Evolutionary conservation across 23 tunicate species (phyloP), one percentile per base, ranked within the genome.

Genomic region (Halocynthia aurantium): DNA sequence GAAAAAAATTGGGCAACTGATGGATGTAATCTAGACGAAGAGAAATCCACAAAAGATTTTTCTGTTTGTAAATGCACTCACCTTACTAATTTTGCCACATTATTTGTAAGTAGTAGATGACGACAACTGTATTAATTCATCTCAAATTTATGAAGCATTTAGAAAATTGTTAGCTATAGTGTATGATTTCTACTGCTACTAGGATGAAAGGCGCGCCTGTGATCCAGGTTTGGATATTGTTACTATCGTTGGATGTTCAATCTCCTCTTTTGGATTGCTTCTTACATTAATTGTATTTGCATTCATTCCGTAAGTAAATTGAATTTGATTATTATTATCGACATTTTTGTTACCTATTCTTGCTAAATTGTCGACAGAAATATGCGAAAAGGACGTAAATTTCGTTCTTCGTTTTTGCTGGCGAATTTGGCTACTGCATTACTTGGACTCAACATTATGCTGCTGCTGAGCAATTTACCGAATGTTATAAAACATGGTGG

Each of bases 1-100:
- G 10, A 20, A 52, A 20, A 77, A 8, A 31, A 62, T 49, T 77
- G 81, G 81, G 50, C 69, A 6, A 63, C 71, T 8, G 72, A 77
- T 8, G 81, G 72, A 61, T 64, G 57, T 18, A 50, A 40, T 10
- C 53, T 65, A 22, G 22, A 21, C 21, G 9, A 10, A 8, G 31
- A 10, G 0, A 15, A 8, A 9, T 44, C 53, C 70, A 51, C 50
- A 12, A 7, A 64, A 13, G 55, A 51, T 11, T 40, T 60, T 7
- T 52, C 65, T 9, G 40, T 71, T 8, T 77, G 81, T 57, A 22
- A 22, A 51, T 77, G 62, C 57, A 61, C 52, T 21, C 81, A 77
- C 62, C 69, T 77, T n/a, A 77, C 81, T 58, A 77, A 77, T 51
- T 77, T 77, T 62, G 81, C 81, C 19, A 64, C 81, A 22, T 77